Base-by-base conservation (phyloP, 2,113 vertebrate genomes). In the Steatornis caripensis region DNA sequence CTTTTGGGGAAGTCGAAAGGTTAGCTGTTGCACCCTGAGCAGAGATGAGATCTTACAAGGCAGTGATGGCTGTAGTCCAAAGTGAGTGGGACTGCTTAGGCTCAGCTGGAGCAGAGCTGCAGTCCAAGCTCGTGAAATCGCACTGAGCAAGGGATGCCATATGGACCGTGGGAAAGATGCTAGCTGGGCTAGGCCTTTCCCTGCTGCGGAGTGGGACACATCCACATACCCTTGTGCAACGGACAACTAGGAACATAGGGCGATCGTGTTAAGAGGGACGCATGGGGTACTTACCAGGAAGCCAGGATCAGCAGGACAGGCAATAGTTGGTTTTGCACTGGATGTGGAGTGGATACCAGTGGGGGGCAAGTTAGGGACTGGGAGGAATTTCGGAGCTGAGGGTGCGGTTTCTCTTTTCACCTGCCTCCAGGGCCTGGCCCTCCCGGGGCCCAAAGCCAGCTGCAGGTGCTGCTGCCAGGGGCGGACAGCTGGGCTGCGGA, bases 161-260 rank as follows among this genome's bases (percentile, higher is more conserved):
- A 10, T 37, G 22, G 53, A 26, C 7, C 39, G 19, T 2, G 10
- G 26, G 49, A 29, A 30, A 22, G 43, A 13, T 0, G 5, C 30
- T 9, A n/a, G 21, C 74, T 70, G 74, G 57, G 39, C 39, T 24
- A 17, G 27, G 43, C 30, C n/a, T 19, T 69, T 43, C 22, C 30
- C 23, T 0, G 22, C 32, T 30, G 43, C 60, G 32, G 54, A 68
- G 22, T 30, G 62, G 74, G 76, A 30, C 26, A 12, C 10, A 12
- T 15, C 51, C 22, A 18, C 1, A 0, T 15, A 2, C 18, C 45
- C 26, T 10, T 26, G 45, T n/a, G 79, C 41, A 24, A 5, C 5
- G 36, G 57, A 13, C 18, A 57, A 4, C 43, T 23, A 36, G 65
- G 46, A 68, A 18, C 16, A 34, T 5, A 21, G 7, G 54, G 10